Conservation (phyloP, 1,140 invertebrate species). For the Drosophila hydei region DNA sequence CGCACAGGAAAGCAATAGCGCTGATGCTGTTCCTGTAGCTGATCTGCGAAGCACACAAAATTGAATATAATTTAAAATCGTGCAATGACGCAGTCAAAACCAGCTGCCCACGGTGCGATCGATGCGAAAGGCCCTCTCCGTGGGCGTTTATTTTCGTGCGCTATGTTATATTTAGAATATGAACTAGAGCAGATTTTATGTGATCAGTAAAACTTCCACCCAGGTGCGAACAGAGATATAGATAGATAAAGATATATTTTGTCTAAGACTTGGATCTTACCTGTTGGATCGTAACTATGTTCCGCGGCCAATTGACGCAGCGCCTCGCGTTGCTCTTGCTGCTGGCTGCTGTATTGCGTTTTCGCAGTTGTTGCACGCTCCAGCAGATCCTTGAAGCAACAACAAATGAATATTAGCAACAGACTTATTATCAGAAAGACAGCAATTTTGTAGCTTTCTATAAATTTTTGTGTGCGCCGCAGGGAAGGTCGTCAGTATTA, state of each 20-base stretch:
- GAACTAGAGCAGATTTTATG: constrained; percentile 68
- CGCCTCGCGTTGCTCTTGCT: constrained; percentile 57
- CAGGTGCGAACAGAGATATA: constrained; percentile 51
- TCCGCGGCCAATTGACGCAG: constrained; percentile 64
- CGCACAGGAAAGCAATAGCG: constrained; percentile 80
- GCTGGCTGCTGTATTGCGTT: constrained; percentile 29
- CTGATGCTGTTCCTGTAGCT: constrained; percentile 74
- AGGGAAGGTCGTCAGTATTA: constrained; percentile 58
- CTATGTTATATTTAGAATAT: constrained; percentile 66
- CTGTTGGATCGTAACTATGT: constrained; percentile 62
- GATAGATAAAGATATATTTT: constrained; percentile 20
- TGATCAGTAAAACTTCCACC: constrained; percentile 26
- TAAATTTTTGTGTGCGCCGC: constrained; percentile 33
- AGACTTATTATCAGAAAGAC: constrained; percentile 46
- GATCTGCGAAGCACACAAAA: constrained; percentile 57
- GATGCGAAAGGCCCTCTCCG: constrained; percentile 37
- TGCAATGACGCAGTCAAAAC: constrained; percentile 42
- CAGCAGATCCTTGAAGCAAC: constrained; percentile 63
- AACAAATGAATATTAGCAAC: constrained; percentile 56
- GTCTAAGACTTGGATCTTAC: constrained; percentile 27
- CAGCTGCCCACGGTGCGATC: constrained; percentile 37
- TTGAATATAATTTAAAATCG: constrained; percentile 6
- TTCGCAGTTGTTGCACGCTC: constrained; percentile 51
- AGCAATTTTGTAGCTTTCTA: constrained; percentile 52
- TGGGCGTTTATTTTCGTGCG: constrained; percentile 71